Evolutionary conservation across 1,140 invertebrate genomes (phyloP).

Genomic region (Caenorhabditis elegans): DNA sequence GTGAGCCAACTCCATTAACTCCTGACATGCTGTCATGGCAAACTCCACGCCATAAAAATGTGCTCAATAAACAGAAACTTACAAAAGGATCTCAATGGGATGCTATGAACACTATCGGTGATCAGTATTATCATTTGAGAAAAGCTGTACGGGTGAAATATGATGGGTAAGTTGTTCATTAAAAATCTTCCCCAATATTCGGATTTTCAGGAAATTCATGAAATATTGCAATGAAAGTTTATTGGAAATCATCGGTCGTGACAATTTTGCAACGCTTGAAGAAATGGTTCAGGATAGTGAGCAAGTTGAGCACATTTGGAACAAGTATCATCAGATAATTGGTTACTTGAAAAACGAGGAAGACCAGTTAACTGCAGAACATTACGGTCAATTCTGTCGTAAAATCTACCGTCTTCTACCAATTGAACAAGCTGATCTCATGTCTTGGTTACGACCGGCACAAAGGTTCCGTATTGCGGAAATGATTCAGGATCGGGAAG

Average conservation of each 20-base stretch:
- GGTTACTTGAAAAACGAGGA: conserved; percentile 25
- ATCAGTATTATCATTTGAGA: conserved; percentile 35
- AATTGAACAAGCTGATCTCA: conserved; percentile 31
- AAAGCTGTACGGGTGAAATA: not conserved
- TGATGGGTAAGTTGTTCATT: conserved; percentile 1
- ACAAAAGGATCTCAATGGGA: conserved; percentile 8
- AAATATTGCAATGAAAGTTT: conserved; percentile 30
- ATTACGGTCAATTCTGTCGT: conserved; percentile 30
- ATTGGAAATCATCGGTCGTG: not conserved
- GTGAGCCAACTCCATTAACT: not conserved
- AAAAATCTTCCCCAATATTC: not conserved
- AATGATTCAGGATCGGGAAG: conserved; percentile 24
- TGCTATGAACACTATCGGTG: conserved; percentile 23
- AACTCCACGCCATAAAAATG: not conserved
- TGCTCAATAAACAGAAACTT: not conserved
- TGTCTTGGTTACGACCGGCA: not conserved
- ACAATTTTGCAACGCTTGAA: not conserved
- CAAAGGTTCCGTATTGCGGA: conserved; percentile 6
- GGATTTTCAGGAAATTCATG: conserved; percentile 13
- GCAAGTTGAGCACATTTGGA: conserved; percentile 34
- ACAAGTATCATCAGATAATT: conserved; percentile 22
- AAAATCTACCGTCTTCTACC: conserved; percentile 36
- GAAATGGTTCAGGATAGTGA: conserved; percentile 32
- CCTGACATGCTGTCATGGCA: conserved; percentile 1
- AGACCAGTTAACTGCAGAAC: conserved; percentile 17